phyloP scores from a whole-genome alignment of 1,140 invertebrate genomes.

The Drosophila parvula region DNA sequence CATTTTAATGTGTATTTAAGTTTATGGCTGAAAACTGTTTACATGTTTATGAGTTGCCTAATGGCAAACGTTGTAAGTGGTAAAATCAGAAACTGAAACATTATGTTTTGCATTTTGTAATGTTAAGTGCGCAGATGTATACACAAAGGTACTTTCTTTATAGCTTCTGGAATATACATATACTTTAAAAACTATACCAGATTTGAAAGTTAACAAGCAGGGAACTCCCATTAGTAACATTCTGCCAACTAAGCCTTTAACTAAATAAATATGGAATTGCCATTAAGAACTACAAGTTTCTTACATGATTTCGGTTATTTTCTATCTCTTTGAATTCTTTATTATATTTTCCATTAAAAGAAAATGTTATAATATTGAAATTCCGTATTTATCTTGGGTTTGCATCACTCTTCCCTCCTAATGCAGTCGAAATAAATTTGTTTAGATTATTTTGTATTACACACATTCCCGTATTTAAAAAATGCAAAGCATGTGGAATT shows the following conservation, averaged over 20 bases:
- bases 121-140: background rate
- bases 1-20: slow-evolving; percentile 61
- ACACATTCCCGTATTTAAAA: background rate
- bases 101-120: slow-evolving; percentile 9
- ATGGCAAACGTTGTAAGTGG: slow-evolving; percentile 6
- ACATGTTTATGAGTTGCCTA: slow-evolving; percentile 29
- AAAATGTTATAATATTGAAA: background rate
- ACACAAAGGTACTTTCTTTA: background rate
- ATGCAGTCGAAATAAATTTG: background rate
- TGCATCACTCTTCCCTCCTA: background rate
- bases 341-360: background rate
- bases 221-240: too few species aligned
- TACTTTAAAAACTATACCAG: too few species aligned
- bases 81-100: slow-evolving; percentile 4
- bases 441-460: background rate
- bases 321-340: too few species aligned
- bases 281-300: too few species aligned
- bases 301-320: too few species aligned
- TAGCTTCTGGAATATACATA: too few species aligned
- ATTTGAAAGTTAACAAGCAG: too few species aligned
- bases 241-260: too few species aligned
- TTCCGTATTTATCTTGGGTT: background rate
- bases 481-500: background rate
- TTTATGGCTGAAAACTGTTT: slow-evolving; percentile 47
- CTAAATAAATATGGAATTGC: too few species aligned